A percentile compares a stretch with the other conserved stretches of the same genome.
Evolutionary conservation across 2,113 vertebrate species (phyloP).

Genomic region (Caranx ignobilis): DNA sequence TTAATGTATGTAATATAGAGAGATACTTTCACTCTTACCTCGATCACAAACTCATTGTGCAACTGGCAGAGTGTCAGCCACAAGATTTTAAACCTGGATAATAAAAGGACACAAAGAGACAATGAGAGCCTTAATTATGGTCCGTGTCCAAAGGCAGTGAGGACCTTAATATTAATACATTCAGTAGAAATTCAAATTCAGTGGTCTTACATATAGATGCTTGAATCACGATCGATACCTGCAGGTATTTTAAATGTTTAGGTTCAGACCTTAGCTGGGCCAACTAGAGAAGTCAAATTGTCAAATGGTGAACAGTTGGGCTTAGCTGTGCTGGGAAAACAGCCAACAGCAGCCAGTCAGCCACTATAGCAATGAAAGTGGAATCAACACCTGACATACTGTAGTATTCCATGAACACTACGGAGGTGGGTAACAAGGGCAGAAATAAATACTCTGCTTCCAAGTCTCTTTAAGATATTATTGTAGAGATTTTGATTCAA

Average conservation of each 20-base stretch:
- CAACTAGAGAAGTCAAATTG: not conserved
- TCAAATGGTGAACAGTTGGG: not conserved
- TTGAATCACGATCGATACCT: not conserved
- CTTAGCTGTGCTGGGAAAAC: not conserved
- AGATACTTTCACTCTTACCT: conserved; percentile 83
- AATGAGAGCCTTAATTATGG: not conserved
- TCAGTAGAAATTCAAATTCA: not conserved
- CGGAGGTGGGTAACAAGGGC: not conserved
- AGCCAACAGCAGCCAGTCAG: not conserved
- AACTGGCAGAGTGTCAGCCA: conserved; percentile 98
- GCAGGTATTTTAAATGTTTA: not conserved
- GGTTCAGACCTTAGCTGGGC: not conserved
- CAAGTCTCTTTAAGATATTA: no score
- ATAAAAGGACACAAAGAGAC: conserved; percentile 1
- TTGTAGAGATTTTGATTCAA: no score
- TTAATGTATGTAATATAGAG: not conserved
- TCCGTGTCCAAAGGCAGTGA: not conserved
- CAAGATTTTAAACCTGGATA: conserved; percentile 92
- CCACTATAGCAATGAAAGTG: not conserved
- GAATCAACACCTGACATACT: conserved; percentile 9
- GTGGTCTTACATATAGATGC: not conserved
- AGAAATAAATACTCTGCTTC: no score
- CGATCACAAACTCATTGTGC: conserved; percentile 94
- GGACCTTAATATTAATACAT: no score
- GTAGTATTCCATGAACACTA: conserved; percentile 4